A percentile compares a stretch with the other conserved stretches of the same genome.
These are phyloP conservation scores for Osmerus mordax DNA, from an alignment of 2,113 vertebrate species.

Conservation along the genomic window DNA sequence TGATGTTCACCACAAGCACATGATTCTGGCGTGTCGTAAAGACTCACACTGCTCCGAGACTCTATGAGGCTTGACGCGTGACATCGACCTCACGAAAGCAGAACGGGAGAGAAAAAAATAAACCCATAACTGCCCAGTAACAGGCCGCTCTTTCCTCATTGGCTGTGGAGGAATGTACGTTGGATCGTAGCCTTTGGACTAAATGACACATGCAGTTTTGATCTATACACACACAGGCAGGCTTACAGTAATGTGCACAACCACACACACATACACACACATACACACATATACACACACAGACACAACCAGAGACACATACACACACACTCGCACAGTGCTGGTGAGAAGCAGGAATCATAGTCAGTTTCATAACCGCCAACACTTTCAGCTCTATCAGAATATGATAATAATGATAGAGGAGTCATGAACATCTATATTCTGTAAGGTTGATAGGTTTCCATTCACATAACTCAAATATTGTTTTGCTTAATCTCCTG, in stretches of 20 bases:
- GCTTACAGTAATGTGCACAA: slow-evolving; percentile 43
- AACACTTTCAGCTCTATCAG: background rate
- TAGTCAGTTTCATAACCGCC: slow-evolving; percentile 7
- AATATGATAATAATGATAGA: background rate
- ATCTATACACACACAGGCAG: slow-evolving; percentile 35
- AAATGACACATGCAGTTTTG: slow-evolving; percentile 62
- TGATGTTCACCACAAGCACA: slow-evolving; percentile 59
- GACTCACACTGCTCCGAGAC: slow-evolving; percentile 62
- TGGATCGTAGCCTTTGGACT: slow-evolving; percentile 63
- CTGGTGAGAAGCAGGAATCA: slow-evolving; percentile 54
- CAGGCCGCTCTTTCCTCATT: slow-evolving; percentile 64
- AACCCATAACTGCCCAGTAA: slow-evolving; percentile 74
- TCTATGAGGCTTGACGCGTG: slow-evolving; percentile 66
- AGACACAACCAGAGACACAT: slow-evolving; percentile 11
- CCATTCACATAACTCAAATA: background rate
- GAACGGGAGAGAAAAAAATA: slow-evolving; percentile 29
- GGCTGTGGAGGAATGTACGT: slow-evolving; percentile 63
- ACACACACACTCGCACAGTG: slow-evolving; percentile 19
- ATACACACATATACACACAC: slow-evolving; percentile 11
- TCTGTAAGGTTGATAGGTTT: background rate
- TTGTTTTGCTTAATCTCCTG: background rate
- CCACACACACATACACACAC: background rate
- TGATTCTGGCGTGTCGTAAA: slow-evolving; percentile 55
- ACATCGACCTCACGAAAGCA: slow-evolving; percentile 69
- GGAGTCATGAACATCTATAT: background rate